These are phyloP conservation scores for Jordanella pulchra DNA, from an alignment of 2,797 vertebrate species.

Conservation along the genomic window DNA sequence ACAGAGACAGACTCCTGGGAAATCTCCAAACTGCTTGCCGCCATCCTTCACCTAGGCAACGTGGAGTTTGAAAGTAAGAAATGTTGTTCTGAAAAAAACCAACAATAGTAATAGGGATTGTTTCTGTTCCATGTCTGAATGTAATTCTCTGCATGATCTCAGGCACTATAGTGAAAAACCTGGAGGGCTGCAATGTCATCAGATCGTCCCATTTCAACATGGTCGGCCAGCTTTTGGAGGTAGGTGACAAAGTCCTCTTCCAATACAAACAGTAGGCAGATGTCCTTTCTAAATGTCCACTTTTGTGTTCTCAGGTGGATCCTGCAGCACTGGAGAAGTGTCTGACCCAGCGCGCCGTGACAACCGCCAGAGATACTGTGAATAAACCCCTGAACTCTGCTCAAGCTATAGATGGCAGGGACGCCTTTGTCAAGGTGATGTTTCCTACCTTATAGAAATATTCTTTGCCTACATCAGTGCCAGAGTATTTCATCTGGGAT, in stretches of 20 bases:
- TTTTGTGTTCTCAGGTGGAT: conserved; percentile 81
- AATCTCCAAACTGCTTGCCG: conserved; percentile 90
- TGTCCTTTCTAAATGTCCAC: background rate
- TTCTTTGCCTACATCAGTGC: background rate
- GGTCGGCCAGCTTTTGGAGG: conserved; percentile 87
- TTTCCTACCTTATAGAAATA: background rate
- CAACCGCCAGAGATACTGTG: conserved; percentile 87
- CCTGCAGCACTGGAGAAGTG: conserved; percentile 79
- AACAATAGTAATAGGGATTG: background rate
- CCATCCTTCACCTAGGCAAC: conserved; percentile 93
- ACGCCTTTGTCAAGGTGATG: conserved; percentile 93
- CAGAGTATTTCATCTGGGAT: background rate
- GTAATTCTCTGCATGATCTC: conserved; percentile 47
- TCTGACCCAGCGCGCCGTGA: conserved; percentile 87
- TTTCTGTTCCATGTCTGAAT: background rate
- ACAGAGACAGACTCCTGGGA: conserved; percentile 90
- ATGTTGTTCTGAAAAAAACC: too few species aligned
- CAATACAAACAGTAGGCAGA: background rate
- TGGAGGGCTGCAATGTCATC: conserved; percentile 86
- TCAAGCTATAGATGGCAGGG: conserved; percentile 88
- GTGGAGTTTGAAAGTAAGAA: conserved; percentile 85
- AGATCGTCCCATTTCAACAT: conserved; percentile 82
- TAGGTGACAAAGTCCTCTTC: conserved; percentile 47
- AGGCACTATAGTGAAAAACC: conserved; percentile 86
- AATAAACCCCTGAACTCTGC: conserved; percentile 82